Percentiles rank a stretch among this genome's conserved stretches.
These are phyloP conservation scores for Arremon aurantiirostris DNA, from an alignment of 2,797 vertebrate genomes.

Conservation along the genomic window DNA sequence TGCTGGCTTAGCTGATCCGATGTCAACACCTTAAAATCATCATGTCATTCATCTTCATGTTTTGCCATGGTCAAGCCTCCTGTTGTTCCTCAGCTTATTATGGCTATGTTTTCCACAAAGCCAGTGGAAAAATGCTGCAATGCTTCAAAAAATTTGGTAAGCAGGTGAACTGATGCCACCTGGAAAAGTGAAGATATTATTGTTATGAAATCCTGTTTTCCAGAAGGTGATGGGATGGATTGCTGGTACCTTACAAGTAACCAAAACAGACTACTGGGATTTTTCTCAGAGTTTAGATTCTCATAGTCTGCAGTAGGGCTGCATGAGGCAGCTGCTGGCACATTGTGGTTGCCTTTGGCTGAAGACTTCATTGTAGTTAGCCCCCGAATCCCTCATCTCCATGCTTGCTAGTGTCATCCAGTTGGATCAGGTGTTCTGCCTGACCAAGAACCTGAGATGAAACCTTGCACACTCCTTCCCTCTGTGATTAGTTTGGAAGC, in stretches of 20 bases:
- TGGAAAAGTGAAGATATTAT: neutral
- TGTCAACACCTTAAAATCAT: neutral
- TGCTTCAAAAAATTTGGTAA: neutral
- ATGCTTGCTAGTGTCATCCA: neutral
- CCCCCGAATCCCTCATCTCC: neutral
- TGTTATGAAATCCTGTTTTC: neutral
- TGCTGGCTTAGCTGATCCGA: neutral
- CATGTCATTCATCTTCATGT: neutral
- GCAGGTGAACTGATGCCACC: neutral
- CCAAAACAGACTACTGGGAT: neutral
- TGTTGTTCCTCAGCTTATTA: neutral
- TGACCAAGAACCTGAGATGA: neutral
- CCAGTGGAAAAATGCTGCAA: neutral
- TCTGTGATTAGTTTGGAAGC: neutral
- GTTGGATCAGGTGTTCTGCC: neutral
- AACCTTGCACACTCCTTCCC: neutral
- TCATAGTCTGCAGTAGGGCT: accelerated
- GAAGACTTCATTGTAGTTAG: neutral
- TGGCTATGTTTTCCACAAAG: neutral
- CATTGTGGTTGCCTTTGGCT: neutral
- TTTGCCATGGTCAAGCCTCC: neutral
- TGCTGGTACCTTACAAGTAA: neutral
- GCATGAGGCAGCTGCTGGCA: neutral
- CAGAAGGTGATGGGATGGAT: neutral
- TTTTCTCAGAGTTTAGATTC: neutral